phyloP scores from a whole-genome alignment of 1,140 invertebrate species.

The Lutraria rhynchaena region DNA sequence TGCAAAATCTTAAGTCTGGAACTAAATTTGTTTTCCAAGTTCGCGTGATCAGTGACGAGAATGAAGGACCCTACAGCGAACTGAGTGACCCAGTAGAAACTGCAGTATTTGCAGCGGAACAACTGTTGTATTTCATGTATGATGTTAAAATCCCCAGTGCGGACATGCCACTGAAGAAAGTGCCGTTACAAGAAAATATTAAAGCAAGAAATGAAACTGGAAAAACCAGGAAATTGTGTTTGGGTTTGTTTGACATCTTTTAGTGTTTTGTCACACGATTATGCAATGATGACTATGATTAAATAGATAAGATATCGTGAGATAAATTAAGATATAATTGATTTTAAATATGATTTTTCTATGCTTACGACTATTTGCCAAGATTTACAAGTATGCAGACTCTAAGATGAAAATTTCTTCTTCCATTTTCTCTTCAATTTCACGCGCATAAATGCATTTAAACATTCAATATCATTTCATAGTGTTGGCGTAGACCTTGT shows the following conservation, averaged over 20 bases:
- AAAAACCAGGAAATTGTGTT: slow-evolving; percentile 2
- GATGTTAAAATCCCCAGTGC: background rate
- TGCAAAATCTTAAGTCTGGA: slow-evolving; percentile 1
- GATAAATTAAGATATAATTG: background rate
- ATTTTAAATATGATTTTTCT: too few relatives aligned
- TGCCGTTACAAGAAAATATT: background rate
- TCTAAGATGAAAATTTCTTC: too few relatives aligned
- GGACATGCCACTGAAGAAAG: background rate
- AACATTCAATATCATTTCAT: background rate
- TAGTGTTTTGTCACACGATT: too few relatives aligned
- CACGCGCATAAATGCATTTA: too few relatives aligned
- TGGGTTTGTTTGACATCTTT: slow-evolving; percentile 3
- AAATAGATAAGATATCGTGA: background rate
- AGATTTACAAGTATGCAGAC: too few relatives aligned
- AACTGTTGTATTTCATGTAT: background rate
- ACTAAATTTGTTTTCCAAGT: slow-evolving; percentile 3
- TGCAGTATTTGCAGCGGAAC: background rate
- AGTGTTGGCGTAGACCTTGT: background rate
- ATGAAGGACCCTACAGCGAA: slow-evolving; percentile 13
- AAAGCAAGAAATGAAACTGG: slow-evolving; percentile 2
- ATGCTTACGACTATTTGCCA: too few relatives aligned
- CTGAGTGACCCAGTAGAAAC: too few relatives aligned
- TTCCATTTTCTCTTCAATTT: too few relatives aligned
- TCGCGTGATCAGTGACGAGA: background rate
- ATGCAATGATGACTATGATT: too few relatives aligned